A percentile compares a stretch with the other conserved stretches of the same genome.
Conservation (phyloP, 2,888 invertebrate genomes). For the Sesia bembeciformis region DNA sequence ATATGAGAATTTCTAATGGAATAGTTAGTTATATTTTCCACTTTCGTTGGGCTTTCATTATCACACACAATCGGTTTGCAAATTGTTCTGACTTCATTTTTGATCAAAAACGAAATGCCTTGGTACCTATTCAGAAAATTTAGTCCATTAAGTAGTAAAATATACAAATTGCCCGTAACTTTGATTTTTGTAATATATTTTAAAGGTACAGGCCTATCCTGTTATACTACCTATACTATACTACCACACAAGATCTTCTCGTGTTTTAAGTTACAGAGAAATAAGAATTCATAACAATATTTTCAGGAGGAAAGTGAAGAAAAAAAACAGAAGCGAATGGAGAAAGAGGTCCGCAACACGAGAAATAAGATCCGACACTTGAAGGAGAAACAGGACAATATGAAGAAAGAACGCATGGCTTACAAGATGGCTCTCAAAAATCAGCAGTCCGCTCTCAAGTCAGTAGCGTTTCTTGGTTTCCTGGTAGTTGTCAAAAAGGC, state of each 20-base stretch:
- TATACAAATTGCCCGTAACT: not conserved
- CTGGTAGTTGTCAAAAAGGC: constrained; percentile 7
- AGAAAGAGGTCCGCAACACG: constrained; percentile 76
- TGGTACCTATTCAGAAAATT: no score
- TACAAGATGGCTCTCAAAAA: constrained; percentile 88
- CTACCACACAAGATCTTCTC: no score
- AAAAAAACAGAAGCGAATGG: constrained; percentile 77
- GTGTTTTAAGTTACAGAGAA: not conserved
- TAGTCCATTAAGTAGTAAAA: not conserved
- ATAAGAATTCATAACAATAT: not conserved
- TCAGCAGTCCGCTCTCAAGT: constrained; percentile 83
- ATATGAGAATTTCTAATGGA: no score
- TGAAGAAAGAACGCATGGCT: constrained; percentile 85
- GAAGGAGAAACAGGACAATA: constrained; percentile 83
- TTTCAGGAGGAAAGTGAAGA: constrained; percentile 71
- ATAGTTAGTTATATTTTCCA: no score
- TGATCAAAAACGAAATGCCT: no score
- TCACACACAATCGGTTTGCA: no score
- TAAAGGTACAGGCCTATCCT: not conserved
- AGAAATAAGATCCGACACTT: constrained; percentile 78
- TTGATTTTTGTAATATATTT: not conserved
- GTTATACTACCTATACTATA: no score
- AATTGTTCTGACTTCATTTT: no score
- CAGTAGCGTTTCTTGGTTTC: constrained; percentile 15
- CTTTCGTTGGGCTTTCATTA: no score